Evolutionary conservation across 2,113 vertebrate genomes (phyloP).

Genomic region (Perognathus longimembris): DNA sequence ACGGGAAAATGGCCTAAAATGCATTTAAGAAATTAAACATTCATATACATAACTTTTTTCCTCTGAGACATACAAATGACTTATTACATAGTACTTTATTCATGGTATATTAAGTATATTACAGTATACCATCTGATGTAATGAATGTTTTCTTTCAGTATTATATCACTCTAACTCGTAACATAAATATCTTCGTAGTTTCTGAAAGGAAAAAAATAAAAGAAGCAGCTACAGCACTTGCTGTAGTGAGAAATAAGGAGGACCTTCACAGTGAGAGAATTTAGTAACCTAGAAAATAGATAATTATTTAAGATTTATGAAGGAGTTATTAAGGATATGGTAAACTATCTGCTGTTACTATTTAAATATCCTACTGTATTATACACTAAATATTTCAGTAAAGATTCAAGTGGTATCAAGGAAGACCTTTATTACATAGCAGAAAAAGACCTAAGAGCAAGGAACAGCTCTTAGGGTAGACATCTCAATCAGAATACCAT

Average conservation of each 20-base stretch:
- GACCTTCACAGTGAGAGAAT: constrained; percentile 78
- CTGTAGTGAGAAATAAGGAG: constrained; percentile 62
- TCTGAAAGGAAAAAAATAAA: constrained; percentile 20
- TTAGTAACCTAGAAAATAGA: constrained; percentile 82
- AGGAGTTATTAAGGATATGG: constrained; percentile 57
- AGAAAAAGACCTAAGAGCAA: constrained; percentile 79
- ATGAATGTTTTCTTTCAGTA: background rate
- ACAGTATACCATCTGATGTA: background rate
- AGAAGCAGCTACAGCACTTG: background rate
- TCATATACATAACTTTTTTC: constrained; percentile 18
- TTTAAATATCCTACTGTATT: constrained; percentile 82
- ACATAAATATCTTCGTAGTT: constrained; percentile 15
- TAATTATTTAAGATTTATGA: background rate
- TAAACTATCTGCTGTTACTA: constrained; percentile 83
- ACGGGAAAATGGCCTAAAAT: constrained; percentile 36
- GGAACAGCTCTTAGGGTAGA: background rate
- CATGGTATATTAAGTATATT: background rate
- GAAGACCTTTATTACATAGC: constrained; percentile 79
- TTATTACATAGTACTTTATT: constrained; percentile 4
- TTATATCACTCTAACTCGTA: constrained; percentile 46
- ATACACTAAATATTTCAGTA: constrained; percentile 79
- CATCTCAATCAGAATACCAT: background rate
- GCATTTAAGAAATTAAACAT: constrained; percentile 40
- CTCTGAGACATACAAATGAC: background rate
- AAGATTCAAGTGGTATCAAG: constrained; percentile 79